Base-by-base conservation (phyloP, 2,113 vertebrate genomes). In the Tetrax tetrax region DNA sequence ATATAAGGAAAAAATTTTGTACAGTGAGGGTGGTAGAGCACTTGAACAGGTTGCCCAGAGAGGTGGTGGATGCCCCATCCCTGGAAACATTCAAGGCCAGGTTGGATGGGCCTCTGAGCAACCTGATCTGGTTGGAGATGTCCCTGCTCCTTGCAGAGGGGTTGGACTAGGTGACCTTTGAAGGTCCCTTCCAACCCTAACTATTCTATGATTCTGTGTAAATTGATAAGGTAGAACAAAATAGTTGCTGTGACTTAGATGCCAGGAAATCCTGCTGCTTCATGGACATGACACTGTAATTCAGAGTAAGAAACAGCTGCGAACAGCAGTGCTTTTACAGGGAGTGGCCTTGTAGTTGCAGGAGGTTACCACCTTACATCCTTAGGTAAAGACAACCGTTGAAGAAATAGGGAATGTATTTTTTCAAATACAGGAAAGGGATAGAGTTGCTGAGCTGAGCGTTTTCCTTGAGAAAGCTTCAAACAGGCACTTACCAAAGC, bases 281-380 rank as follows among this genome's bases (percentile, higher is more conserved):
- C 0, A 4, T 70, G 25, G 38, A 66, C 54, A 43, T 71, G 0
- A 12, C 21, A 45, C 0, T 31, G 23, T 54, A 53, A 63, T 72
- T 61, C 43, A 37, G 48, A 54, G 12, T 68, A 48, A 48, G 29
- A 56, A 60, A 59, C 4, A 48, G 23, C 71, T 69, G 43, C 8
- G 14, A 82, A 68, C 15, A 63, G 19, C 77, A n/a, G 22, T 64
- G 38, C 7, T 64, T 89, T 59, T 75, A 43, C 20, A 64, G 14
- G 41, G 22, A 51, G 9, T 37, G 19, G 41, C 28, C 18, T 71
- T 56, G 13, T 19, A 61, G 31, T 61, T 88, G 28, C 29, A 51
- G 37, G 51, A 76, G 35, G 12, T n/a, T 84, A 7, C 47, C 16
- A 31, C 9, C 14, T 70, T 54, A n/a, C 19, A 48, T 53, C 28